These are phyloP conservation scores for Diadophis punctatus DNA, from an alignment of 2,113 vertebrate genomes.

Conservation along the genomic window DNA sequence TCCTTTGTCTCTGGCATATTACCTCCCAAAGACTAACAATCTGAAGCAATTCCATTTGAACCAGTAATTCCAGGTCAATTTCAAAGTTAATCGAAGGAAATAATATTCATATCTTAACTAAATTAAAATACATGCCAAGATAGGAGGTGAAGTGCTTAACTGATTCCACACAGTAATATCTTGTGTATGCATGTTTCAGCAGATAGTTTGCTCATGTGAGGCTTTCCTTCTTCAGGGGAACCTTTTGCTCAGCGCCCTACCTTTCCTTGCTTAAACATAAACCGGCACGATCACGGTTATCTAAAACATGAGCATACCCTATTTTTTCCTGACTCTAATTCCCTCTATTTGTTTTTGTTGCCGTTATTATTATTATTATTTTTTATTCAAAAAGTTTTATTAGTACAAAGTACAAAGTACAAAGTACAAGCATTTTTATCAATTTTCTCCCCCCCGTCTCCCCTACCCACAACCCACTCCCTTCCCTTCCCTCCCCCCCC, in stretches of 20 bases:
- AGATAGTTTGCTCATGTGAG: not conserved
- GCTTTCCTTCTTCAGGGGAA: not conserved
- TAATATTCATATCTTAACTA: no score
- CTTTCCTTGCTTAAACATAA: not conserved
- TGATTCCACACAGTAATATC: not conserved
- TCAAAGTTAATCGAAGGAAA: not conserved
- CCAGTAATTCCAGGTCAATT: not conserved
- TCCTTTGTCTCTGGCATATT: conserved; percentile 10
- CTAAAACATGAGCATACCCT: not conserved
- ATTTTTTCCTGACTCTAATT: not conserved
- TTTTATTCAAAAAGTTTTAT: no score
- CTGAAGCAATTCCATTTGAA: not conserved
- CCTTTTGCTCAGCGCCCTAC: not conserved
- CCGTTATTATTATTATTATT: no score
- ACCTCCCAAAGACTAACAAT: not conserved
- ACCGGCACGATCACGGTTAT: not conserved
- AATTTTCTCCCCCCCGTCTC: no score
- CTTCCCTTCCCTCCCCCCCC: no score
- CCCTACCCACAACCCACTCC: no score
- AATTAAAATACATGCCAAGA: no score
- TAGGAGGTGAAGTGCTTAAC: not conserved
- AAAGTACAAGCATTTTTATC: no score
- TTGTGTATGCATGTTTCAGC: not conserved
- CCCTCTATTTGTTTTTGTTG: not conserved
- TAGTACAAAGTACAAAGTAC: no score